Base-by-base conservation (phyloP, 2,888 invertebrate genomes). In the Griposia aprilina region DNA sequence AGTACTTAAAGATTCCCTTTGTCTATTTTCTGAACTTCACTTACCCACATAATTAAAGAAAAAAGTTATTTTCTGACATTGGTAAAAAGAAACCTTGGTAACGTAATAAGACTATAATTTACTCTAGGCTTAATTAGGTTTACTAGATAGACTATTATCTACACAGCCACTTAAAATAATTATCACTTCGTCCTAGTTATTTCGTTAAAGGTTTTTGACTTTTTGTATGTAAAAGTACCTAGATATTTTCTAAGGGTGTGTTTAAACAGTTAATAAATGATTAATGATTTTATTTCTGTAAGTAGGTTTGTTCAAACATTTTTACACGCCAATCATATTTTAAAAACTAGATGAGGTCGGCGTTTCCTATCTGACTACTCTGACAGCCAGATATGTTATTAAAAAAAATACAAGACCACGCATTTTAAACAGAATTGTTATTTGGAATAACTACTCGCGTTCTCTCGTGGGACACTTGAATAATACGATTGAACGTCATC, bases 131-230 rank as follows among this genome's bases (percentile, higher is more conserved):
- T 15, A 65, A 72, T 72, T 57, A 73, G 15, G 23, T 72, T 72
- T 63, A 71, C n/a, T n/a, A 65, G 30, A 79, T 26, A 50, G n/a
- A 71, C 13, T 60, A 23, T 52, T 79, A 36, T 55, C 20, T 70
- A 6, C 10, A 48, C 17, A 55, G 17, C 20, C n/a, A 76, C 52
- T 50, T 59, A 10, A 13, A 45, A 79, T 52, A 59, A 50, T 78
- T 68, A 23, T 41, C 0, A 20, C 30, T 45, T 30, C 3, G 6
- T 17, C 20, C 1, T 48, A 48, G 1, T 26, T 68, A 55, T 69
- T 62, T 55, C 2, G 17, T 17, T 69, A 8, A n/a, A n/a, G 13
- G 1, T 79, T 63, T 50, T n/a, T n/a, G n/a, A n/a, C n/a, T n/a
- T n/a, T n/a, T 30, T 76, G n/a, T 23, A 41, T 41, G 8, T 41